A percentile compares a stretch with the other conserved stretches of the same genome.
Evolutionary conservation across 2,113 vertebrate genomes (phyloP).

Genomic region (Solea solea): DNA sequence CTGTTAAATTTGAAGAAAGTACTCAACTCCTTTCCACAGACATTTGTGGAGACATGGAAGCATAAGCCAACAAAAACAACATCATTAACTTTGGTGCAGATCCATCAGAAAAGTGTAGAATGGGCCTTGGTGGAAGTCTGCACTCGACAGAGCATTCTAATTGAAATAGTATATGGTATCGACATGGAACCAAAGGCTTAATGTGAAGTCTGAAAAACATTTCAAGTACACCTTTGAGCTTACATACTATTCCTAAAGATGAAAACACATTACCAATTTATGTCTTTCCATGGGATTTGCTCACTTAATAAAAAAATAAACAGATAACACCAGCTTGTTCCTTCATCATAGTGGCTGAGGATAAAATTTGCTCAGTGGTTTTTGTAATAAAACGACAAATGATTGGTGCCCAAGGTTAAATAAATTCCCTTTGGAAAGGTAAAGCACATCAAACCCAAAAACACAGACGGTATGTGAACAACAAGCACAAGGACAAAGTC

Average conservation of each 20-base stretch:
- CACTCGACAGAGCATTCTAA: no score
- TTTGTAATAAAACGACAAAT: constrained; percentile 33
- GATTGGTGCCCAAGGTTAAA: constrained; percentile 46
- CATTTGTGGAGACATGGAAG: no score
- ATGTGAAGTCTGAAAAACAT: no score
- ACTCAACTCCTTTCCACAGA: no score
- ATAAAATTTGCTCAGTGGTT: constrained; percentile 11
- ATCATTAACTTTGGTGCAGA: no score
- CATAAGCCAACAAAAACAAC: no score
- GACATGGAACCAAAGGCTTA: not conserved
- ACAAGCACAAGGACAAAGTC: constrained; percentile 25
- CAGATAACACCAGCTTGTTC: not conserved
- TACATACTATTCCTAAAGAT: not conserved
- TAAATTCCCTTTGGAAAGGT: constrained; percentile 53
- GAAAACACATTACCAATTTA: not conserved
- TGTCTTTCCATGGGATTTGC: constrained; percentile 4
- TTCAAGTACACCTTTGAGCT: not conserved
- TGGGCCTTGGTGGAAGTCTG: no score
- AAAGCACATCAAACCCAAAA: constrained; percentile 46
- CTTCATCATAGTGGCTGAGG: constrained; percentile 24
- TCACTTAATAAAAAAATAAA: constrained; percentile 6
- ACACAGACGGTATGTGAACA: constrained; percentile 13
- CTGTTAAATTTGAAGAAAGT: no score
- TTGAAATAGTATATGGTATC: no score
- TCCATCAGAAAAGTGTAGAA: no score